phyloP scores from a whole-genome alignment of 2,888 invertebrate species.

The Plebejus anna region DNA sequence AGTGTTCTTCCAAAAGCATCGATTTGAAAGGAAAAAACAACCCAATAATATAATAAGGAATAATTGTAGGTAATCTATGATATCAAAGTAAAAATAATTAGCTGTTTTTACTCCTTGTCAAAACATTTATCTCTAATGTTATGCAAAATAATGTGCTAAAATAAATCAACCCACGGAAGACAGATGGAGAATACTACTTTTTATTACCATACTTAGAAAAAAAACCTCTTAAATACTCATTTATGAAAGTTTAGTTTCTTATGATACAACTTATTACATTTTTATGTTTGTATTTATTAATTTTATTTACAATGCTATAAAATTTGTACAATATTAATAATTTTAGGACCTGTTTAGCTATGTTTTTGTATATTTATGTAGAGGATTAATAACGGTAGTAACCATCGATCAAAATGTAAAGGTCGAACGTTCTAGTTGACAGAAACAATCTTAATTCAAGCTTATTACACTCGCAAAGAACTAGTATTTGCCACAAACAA shows the following conservation, averaged over 20 bases:
- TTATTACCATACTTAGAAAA: not conserved
- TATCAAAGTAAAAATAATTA: not conserved
- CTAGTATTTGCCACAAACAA: not conserved
- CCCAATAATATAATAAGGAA: too few relatives aligned
- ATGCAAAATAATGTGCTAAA: not conserved
- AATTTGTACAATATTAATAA: not conserved
- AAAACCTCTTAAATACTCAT: not conserved
- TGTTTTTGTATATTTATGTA: not conserved
- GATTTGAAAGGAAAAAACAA: too few relatives aligned
- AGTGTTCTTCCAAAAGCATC: too few relatives aligned
- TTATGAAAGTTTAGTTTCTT: not conserved
- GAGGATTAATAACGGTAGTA: not conserved
- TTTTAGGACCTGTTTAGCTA: not conserved
- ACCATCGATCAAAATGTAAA: not conserved
- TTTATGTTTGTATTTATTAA: not conserved
- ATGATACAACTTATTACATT: not conserved
- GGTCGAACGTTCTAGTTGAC: not conserved
- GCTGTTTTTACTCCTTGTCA: not conserved
- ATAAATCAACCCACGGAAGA: slow-evolving; percentile 3
- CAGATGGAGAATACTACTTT: slow-evolving; percentile 1
- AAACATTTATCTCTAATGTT: not conserved
- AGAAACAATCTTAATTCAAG: slow-evolving; percentile 3
- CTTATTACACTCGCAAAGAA: not conserved
- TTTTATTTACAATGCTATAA: not conserved
- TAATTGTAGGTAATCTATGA: too few relatives aligned